Conservation (phyloP, 2,888 invertebrate species). For the Eupithecia abbreviata region DNA sequence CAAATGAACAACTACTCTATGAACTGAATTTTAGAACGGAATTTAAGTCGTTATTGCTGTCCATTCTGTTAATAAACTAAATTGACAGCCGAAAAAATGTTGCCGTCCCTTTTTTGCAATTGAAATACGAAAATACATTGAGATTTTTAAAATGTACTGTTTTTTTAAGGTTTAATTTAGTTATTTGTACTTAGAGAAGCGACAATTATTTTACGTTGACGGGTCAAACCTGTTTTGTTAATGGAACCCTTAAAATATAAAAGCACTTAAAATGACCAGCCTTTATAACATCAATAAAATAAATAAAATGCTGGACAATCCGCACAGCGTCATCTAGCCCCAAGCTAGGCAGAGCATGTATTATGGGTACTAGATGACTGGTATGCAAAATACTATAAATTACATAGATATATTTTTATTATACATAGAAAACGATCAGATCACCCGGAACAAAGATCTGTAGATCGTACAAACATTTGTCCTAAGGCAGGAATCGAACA, state of each 20-base stretch:
- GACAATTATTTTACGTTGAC: background rate
- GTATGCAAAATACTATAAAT: too few relatives aligned
- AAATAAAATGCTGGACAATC: too few relatives aligned
- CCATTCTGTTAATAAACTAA: background rate
- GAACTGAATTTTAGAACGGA: background rate
- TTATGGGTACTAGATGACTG: too few relatives aligned
- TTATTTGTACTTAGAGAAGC: background rate
- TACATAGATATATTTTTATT: too few relatives aligned
- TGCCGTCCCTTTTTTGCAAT: background rate
- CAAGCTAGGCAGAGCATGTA: too few relatives aligned
- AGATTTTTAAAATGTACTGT: background rate
- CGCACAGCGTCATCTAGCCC: too few relatives aligned
- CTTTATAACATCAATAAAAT: background rate
- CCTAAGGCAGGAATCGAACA: background rate
- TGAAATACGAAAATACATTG: background rate
- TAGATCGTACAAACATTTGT: too few relatives aligned
- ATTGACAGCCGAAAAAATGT: background rate
- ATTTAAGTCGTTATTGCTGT: background rate
- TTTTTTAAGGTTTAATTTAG: background rate
- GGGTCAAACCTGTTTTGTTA: background rate
- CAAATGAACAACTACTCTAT: background rate
- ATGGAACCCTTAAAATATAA: background rate
- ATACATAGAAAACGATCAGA: too few relatives aligned
- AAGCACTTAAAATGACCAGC: background rate
- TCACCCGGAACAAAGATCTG: too few relatives aligned